Evolutionary conservation across 1,140 invertebrate genomes (phyloP), one percentile per base, ranked within the genome.

Genomic region (Drosophila parvula): DNA sequence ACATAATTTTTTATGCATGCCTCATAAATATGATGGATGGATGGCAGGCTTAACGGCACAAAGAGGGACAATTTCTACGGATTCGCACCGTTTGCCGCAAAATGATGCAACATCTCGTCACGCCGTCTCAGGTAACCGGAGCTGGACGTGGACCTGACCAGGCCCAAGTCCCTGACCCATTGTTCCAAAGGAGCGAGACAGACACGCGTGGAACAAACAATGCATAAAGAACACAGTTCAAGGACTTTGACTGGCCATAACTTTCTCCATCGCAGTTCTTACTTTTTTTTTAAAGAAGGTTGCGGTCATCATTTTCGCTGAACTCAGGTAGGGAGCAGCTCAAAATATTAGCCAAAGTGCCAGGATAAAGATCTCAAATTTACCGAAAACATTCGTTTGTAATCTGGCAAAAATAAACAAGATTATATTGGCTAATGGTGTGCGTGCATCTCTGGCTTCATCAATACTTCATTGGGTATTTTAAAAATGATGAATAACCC

Each of bases 141-240:
- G 32, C 51, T 34, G 51, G 27, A n/a, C 27, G 2, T 22, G 50
- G 51, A 55, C 47, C 44, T 63, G 45, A 40, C 69, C 77, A 40
- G 22, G 9, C 34, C 40, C 40, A 48, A 28, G 36, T 32, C 38
- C 44, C 64, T 62, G 65, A 53, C 60, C 59, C 61, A 41, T 51
- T 74, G 79, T 65, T 36, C 47, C 45, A 11, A 57, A 55, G 67
- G 51, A 58, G 44, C 53, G 55, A 60, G 43, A 45, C 74, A 70
- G 82, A 79, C 83, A 86, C 83, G 79, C 83, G 83, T 74, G 53
- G 74, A 34, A 75, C 78, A 79, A 69, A 81, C 56, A 78, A 77
- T 60, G 65, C 83, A 83, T 78, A 82, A 88, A 79, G 69, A 88
- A 89, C 77, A 68, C 77, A 80, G 80, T 84, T 89, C 83, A 88